These are phyloP conservation scores for Synergus itoensis DNA, from an alignment of 2,888 invertebrate genomes.

Conservation along the genomic window DNA sequence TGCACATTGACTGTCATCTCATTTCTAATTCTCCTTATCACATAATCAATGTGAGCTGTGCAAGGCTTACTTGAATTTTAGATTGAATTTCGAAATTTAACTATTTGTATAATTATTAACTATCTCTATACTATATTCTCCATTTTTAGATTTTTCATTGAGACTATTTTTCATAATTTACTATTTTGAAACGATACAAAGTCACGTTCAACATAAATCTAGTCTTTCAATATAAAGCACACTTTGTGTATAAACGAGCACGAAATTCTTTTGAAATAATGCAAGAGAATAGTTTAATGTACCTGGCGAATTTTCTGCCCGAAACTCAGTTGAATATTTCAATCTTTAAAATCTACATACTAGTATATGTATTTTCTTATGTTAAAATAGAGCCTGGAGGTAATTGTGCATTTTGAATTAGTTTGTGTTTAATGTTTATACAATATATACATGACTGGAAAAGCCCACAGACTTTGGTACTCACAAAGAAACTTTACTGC, in stretches of 20 bases:
- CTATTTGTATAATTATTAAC: not conserved
- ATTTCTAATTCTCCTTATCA: slow-evolving; percentile 15
- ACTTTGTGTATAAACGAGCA: not conserved
- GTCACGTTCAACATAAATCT: no score
- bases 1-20: slow-evolving; percentile 28
- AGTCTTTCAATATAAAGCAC: not conserved
- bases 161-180: no score
- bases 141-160: no score
- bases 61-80: not conserved
- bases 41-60: not conserved
- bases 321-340: not conserved
- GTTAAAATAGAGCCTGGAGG: slow-evolving; percentile 18
- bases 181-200: no score
- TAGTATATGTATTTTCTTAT: not conserved
- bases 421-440: slow-evolving; percentile 18
- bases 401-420: slow-evolving; percentile 6
- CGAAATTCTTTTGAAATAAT: not conserved
- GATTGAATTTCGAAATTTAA: not conserved
- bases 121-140: no score
- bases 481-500: slow-evolving; percentile 13
- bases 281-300: not conserved
- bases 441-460: not conserved
- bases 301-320: not conserved
- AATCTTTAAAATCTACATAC: slow-evolving; percentile 15
- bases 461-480: not conserved